These are phyloP conservation scores for Drosophila anomelani DNA, from an alignment of 2,888 invertebrate species.

Conservation along the genomic window DNA sequence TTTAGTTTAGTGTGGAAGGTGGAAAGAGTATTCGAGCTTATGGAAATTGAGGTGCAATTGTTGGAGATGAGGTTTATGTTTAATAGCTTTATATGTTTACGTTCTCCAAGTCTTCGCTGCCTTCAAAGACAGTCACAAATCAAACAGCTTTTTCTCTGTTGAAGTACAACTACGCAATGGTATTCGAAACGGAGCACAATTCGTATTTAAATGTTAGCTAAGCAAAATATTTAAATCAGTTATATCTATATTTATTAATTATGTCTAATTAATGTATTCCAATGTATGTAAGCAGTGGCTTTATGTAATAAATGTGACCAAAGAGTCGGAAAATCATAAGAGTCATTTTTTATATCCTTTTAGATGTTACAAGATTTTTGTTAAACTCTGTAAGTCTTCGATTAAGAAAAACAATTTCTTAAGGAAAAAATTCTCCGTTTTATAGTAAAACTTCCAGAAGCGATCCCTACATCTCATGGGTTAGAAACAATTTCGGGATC, in stretches of 20 bases:
- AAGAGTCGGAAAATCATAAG: slow-evolving; percentile 1
- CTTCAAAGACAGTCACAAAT: slow-evolving; percentile 40
- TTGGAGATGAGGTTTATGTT: slow-evolving; percentile 50
- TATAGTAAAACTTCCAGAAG: not conserved
- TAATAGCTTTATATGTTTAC: slow-evolving; percentile 65
- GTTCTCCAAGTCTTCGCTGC: slow-evolving; percentile 66
- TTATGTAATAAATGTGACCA: slow-evolving; percentile 50
- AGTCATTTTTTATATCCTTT: not conserved
- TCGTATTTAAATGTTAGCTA: slow-evolving; percentile 66
- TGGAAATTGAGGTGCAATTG: slow-evolving; percentile 6
- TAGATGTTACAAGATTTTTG: not conserved
- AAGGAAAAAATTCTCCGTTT: not conserved
- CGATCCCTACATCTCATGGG: not conserved
- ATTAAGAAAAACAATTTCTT: not conserved
- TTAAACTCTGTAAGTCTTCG: not conserved
- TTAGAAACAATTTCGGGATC: not conserved
- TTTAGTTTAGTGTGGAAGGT: slow-evolving; percentile 51
- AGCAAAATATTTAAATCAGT: slow-evolving; percentile 51
- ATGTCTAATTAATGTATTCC: slow-evolving; percentile 55
- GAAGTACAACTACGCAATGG: slow-evolving; percentile 73
- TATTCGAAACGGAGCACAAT: slow-evolving; percentile 69
- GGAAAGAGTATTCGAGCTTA: slow-evolving; percentile 63
- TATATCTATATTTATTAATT: slow-evolving; percentile 47
- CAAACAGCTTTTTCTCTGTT: slow-evolving; percentile 51
- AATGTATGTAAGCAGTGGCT: slow-evolving; percentile 54